Evolutionary conservation across 2,113 vertebrate genomes (phyloP).

Genomic region (Condylura cristata): DNA sequence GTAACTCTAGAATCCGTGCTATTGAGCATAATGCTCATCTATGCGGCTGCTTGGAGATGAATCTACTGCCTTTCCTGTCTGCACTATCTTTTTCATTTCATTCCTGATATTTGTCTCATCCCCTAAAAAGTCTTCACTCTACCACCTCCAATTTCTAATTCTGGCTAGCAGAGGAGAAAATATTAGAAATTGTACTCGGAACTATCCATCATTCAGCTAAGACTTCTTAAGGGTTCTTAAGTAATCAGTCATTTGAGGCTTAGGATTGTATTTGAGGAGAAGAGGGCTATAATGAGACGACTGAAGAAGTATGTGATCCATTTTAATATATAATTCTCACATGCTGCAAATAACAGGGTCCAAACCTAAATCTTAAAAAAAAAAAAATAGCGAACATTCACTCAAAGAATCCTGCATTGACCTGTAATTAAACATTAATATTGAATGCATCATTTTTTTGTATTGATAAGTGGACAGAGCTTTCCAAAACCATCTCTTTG

Average conservation of each 20-base stretch:
- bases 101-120: background rate
- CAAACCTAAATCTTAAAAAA: background rate
- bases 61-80: background rate
- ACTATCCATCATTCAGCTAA: conserved; percentile 52
- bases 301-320: background rate
- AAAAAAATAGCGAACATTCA: background rate
- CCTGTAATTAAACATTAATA: background rate
- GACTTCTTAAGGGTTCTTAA: conserved; percentile 68
- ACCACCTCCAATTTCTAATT: conserved; percentile 36
- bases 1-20: too few relatives aligned
- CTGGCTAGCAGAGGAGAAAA: conserved; percentile 47
- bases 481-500: conserved; percentile 46
- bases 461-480: background rate
- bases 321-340: conserved; percentile 40
- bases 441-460: conserved; percentile 11
- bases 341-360: background rate
- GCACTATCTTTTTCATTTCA: background rate
- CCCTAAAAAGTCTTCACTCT: background rate
- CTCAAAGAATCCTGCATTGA: background rate
- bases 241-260: conserved; percentile 67
- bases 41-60: background rate
- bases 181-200: conserved; percentile 57
- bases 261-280: conserved; percentile 43
- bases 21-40: background rate
- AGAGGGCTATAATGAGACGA: conserved; percentile 40